Evolutionary conservation across 1,140 invertebrate species (phyloP).

Genomic region (Procambarus clarkii): DNA sequence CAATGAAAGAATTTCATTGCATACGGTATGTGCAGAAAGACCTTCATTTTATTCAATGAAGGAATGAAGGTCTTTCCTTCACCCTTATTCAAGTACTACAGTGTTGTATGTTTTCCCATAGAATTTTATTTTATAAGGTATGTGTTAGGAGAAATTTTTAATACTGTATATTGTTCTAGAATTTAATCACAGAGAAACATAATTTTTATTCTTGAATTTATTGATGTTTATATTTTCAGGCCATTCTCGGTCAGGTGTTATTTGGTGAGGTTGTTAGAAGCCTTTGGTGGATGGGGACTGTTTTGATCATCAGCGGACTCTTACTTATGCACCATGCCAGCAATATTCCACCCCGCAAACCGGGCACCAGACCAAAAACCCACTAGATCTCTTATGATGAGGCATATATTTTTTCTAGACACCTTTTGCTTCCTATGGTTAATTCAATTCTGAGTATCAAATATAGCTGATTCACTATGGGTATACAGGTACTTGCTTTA

Average conservation of each 20-base stretch:
- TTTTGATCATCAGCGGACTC: slow-evolving; percentile 38
- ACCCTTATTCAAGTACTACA: too few species aligned
- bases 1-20: too few species aligned
- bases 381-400: slow-evolving; percentile 26
- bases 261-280: slow-evolving; percentile 48
- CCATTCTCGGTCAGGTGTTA: slow-evolving; percentile 45
- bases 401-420: not conserved
- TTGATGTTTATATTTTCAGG: slow-evolving; percentile 13
- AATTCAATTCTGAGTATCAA: not conserved
- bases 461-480: not conserved
- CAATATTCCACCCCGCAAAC: slow-evolving; percentile 41
- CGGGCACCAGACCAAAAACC: slow-evolving; percentile 40
- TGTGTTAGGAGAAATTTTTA: too few species aligned
- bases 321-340: slow-evolving; percentile 52
- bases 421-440: not conserved
- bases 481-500: not conserved
- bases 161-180: too few species aligned
- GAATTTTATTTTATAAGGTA: too few species aligned
- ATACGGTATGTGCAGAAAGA: too few species aligned
- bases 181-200: too few species aligned
- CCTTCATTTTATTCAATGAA: too few species aligned
- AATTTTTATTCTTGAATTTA: not conserved
- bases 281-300: slow-evolving; percentile 53
- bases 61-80: too few species aligned
- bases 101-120: too few species aligned